Base-by-base conservation (phyloP, 2,888 invertebrate genomes). In the Caenorhabditis zanzibari region DNA sequence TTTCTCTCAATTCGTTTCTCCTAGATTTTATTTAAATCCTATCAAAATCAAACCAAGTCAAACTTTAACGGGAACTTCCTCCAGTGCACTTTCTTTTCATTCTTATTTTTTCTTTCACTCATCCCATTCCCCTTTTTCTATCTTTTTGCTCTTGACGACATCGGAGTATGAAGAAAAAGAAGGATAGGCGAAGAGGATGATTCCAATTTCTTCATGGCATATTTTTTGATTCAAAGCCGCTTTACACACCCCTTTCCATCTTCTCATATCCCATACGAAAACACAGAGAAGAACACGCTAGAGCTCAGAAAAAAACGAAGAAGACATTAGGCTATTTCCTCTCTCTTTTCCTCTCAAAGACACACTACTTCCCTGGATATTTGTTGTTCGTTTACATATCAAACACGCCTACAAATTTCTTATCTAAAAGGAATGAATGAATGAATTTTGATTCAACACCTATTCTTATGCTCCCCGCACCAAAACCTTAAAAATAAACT, bases 371-470 rank as follows among this genome's bases (percentile, higher is more conserved):
- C 54, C 6, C 61, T 56, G 44, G 49, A 61, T 49, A 47, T 58
- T 59, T 68, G 74, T 68, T 52, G 66, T 72, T 68, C 41, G 38
- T 41, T 49, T 26, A 76, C 75, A 76, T 76, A 76, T 76, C 75
- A 76, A 19, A n/a, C 61, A 22, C 49, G 12, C 47, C 47, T 47
- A 16, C n/a, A 47, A 63, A 26, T 16, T 47, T 32, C 16, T 38
- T 19, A 38, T 38, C 68, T 24, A 32, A 68, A 68, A 44, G 52
- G 35, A 44, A 66, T 74, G 52, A 64, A 64, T 66, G 56, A 61
- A 73, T 47, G 16, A 61, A 64, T 66, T 44, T 26, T 44, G 63
- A 63, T 63, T 38, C 32, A 9, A 38, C 14, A 26, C 32, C 28
- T 22, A 22, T 12, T 52, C 49, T 35, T 22, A 6, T 12, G 19